Conservation (phyloP, 2,888 invertebrate species). For the Diarsia rubi region DNA sequence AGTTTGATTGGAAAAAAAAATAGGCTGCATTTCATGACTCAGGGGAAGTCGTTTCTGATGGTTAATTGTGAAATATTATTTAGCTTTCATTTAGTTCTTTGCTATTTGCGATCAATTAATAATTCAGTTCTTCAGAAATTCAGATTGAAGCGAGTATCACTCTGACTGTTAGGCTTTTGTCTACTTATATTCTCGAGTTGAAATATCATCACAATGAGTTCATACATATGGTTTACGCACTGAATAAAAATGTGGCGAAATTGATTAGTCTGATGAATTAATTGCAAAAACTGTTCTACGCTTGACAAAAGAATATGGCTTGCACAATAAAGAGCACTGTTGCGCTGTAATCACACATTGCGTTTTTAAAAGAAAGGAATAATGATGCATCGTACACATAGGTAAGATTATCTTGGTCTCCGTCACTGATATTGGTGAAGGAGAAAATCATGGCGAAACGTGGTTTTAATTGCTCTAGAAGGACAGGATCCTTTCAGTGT, state of each 20-base stretch:
- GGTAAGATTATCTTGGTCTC: background rate
- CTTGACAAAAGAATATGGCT: background rate
- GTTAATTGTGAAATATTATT: background rate
- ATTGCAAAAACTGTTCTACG: slow-evolving; percentile 20
- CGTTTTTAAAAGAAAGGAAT: background rate
- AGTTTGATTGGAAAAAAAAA: background rate
- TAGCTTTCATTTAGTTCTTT: no score
- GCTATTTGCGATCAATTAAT: background rate
- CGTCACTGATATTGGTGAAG: background rate
- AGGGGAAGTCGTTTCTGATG: background rate
- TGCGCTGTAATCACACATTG: background rate
- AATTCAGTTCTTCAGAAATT: background rate
- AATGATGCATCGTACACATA: background rate
- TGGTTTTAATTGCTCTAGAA: background rate
- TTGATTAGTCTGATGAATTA: slow-evolving; percentile 34
- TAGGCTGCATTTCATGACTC: background rate
- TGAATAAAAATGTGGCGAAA: slow-evolving; percentile 38
- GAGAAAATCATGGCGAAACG: background rate
- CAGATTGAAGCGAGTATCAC: background rate
- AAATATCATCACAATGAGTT: slow-evolving; percentile 22
- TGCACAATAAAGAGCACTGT: slow-evolving; percentile 8
- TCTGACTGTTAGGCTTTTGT: background rate
- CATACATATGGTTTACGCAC: slow-evolving; percentile 26
- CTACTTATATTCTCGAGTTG: background rate
- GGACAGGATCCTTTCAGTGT: no score